A percentile compares a stretch with the other conserved stretches of the same genome.
Conservation (phyloP, 2,888 invertebrate genomes). For the Margaritifera margaritifera region DNA sequence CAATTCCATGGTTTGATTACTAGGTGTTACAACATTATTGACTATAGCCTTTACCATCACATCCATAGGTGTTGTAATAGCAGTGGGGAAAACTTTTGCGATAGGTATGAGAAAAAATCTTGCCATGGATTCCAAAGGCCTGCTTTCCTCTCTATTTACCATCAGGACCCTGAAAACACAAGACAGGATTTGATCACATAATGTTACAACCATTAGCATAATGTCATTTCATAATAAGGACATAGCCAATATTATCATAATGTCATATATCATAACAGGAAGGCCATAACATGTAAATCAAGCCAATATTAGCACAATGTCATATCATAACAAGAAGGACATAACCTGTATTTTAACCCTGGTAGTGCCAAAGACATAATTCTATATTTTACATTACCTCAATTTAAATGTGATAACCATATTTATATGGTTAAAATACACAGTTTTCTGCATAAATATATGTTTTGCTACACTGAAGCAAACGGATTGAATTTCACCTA, state of each 20-base stretch:
- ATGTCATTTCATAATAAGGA: not conserved
- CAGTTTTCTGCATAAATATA: too few species aligned
- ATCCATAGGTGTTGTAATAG: conserved; percentile 63
- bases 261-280: too few species aligned
- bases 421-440: too few species aligned
- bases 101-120: conserved; percentile 63
- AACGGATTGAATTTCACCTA: too few species aligned
- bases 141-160: conserved; percentile 63
- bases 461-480: too few species aligned
- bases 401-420: too few species aligned
- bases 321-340: too few species aligned
- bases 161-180: conserved; percentile 62
- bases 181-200: not conserved
- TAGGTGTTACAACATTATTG: conserved; percentile 53
- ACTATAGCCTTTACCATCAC: conserved; percentile 67
- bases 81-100: conserved; percentile 64
- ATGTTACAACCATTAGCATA: not conserved
- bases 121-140: conserved; percentile 59
- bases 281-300: too few species aligned
- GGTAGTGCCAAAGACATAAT: too few species aligned
- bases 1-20: conserved; percentile 45
- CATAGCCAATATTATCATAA: not conserved
- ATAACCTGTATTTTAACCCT: too few species aligned
- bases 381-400: too few species aligned
- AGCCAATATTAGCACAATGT: too few species aligned